Base-by-base conservation (phyloP, 2,113 vertebrate species). In the Oncorhynchus clarkii region DNA sequence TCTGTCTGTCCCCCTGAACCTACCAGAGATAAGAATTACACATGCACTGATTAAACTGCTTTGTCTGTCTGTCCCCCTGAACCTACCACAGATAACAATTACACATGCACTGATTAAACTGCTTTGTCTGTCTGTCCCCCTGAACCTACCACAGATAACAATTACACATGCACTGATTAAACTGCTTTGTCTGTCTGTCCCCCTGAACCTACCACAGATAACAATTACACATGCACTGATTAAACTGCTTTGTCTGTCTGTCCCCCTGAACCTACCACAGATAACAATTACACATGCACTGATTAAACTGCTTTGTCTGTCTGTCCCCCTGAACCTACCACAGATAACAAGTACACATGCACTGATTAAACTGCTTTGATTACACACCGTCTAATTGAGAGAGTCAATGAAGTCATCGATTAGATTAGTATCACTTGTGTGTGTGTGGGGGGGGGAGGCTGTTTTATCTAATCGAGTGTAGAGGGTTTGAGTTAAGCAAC, bases 221-320 rank as follows among this genome's bases (percentile, higher is more conserved):
- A 24, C 22, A 24, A 85, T 85, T 82, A 78, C 22, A 78, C 76
- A 77, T 71, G 29, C 66, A 74, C 4, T 73, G 49, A 51, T 75
- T 83, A 57, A 3, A 54, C 26, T 27, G 9, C n/a, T 71, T 24
- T 75, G 57, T 27, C 22, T 26, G 6, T 66, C 22, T 65, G n/a
- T 65, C 62, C n/a, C 9, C 7, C 34, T n/a, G 4, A 2, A 57
- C 81, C 74, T 80, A 3, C 11, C 64, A 69, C 78, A 54, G n/a
- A 67, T 76, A 59, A 79, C 76, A 85, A 85, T 85, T 82, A 78
- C 22, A 78, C 76, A 77, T 71, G 29, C 29, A 73, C 4, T 73
- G 49, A 51, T 75, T 83, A 57, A 3, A 54, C 26, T 27, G 9
- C n/a, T 71, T 24, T 75, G 57, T 27, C 26, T 27, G 26, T 27